A percentile compares a stretch with the other conserved stretches of the same genome.
These are phyloP conservation scores for Eupeodes corollae DNA, from an alignment of 1,140 invertebrate genomes.

Conservation along the genomic window DNA sequence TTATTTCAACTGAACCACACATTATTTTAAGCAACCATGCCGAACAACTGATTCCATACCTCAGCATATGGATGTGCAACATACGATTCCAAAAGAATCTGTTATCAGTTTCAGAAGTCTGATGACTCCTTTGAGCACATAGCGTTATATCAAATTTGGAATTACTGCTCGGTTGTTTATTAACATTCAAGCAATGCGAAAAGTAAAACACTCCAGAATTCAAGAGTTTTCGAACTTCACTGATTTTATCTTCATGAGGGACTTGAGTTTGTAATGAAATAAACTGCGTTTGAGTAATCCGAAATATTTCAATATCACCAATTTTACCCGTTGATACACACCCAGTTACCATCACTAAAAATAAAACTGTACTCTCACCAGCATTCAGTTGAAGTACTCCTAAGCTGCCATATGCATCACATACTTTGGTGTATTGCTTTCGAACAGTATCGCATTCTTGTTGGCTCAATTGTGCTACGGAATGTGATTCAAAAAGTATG, in stretches of 20 bases:
- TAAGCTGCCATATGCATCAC: slow-evolving; percentile 87
- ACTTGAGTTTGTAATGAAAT: slow-evolving; percentile 65
- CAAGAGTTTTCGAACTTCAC: slow-evolving; percentile 74
- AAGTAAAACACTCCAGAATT: slow-evolving; percentile 97
- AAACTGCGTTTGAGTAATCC: slow-evolving; percentile 84
- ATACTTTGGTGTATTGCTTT: slow-evolving; percentile 74
- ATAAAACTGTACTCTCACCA: slow-evolving; percentile 71
- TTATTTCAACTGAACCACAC: slow-evolving; percentile 91
- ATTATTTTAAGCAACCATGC: slow-evolving; percentile 87
- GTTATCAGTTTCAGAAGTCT: slow-evolving; percentile 74
- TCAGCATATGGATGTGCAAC: slow-evolving; percentile 80
- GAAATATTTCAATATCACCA: slow-evolving; percentile 82
- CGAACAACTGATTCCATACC: slow-evolving; percentile 77
- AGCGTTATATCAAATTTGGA: slow-evolving; percentile 74
- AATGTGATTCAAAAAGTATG: slow-evolving; percentile 81
- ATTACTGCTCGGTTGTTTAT: slow-evolving; percentile 35
- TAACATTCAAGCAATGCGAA: slow-evolving; percentile 49
- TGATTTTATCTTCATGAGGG: slow-evolving; percentile 65
- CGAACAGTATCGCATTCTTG: slow-evolving; percentile 81
- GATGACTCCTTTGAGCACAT: slow-evolving; percentile 76
- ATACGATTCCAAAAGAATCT: slow-evolving; percentile 96
- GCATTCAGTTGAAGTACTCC: slow-evolving; percentile 79
- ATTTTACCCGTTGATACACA: slow-evolving; percentile 93
- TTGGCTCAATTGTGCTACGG: slow-evolving; percentile 57
- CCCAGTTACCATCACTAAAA: slow-evolving; percentile 85